These are phyloP conservation scores for Gymnobelideus leadbeateri DNA, from an alignment of 2,113 vertebrate genomes.

Conservation along the genomic window DNA sequence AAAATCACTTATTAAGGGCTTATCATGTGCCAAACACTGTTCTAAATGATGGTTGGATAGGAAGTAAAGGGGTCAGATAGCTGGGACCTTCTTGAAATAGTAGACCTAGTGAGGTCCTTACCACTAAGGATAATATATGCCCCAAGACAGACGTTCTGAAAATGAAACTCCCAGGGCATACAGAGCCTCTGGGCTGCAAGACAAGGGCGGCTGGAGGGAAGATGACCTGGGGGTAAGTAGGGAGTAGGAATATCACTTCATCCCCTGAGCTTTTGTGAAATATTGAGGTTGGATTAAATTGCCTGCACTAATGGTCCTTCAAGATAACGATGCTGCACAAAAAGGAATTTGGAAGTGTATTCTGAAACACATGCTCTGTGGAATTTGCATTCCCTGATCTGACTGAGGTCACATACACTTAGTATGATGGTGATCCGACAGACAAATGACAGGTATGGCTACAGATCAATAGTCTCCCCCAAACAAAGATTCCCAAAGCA, in stretches of 20 bases:
- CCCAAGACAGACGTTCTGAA: not conserved
- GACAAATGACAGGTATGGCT: not conserved
- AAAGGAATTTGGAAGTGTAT: not conserved
- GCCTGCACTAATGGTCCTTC: not conserved
- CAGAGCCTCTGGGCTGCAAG: not conserved
- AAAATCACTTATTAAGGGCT: not conserved
- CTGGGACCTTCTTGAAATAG: not conserved
- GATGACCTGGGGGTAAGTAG: not conserved
- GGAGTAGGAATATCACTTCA: not conserved
- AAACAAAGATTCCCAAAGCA: not conserved
- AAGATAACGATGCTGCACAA: not conserved
- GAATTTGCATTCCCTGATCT: slow-evolving; percentile 5
- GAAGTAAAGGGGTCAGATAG: not conserved
- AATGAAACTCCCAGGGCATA: not conserved
- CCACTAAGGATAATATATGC: not conserved
- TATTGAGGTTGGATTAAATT: not conserved
- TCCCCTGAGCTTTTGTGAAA: not conserved
- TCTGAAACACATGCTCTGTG: not conserved
- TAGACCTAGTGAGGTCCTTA: not conserved
- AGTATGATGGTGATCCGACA: not conserved
- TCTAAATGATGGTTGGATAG: not conserved
- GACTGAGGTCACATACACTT: not conserved
- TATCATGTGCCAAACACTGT: not conserved
- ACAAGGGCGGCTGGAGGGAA: not conserved
- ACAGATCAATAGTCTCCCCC: not conserved